Evolutionary conservation across 1,140 invertebrate species (phyloP).

Genomic region (Trichonephila inaurata): DNA sequence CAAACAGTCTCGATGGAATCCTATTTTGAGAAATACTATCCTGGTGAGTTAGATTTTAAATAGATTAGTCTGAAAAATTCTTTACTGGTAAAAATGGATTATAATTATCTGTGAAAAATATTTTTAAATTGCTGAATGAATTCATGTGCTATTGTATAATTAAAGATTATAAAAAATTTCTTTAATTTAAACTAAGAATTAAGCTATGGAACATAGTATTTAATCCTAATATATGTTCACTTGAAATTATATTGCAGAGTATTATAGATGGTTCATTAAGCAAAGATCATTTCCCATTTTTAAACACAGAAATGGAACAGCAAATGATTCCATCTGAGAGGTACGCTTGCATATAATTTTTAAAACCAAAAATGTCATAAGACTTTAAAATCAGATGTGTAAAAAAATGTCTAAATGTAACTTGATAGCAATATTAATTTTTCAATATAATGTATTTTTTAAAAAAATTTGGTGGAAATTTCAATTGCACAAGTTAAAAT

Average conservation of each 20-base stretch:
- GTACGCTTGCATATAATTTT: neutral
- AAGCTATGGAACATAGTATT: neutral
- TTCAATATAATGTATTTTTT: no score
- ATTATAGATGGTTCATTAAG: constrained; percentile 14
- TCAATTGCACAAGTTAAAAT: no score
- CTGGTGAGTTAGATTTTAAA: neutral
- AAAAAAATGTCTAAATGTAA: no score
- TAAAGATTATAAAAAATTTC: neutral
- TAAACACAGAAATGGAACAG: neutral
- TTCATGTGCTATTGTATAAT: neutral
- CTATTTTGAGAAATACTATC: constrained; percentile 4
- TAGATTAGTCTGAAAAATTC: neutral
- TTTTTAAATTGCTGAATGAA: neutral
- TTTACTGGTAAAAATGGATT: no score
- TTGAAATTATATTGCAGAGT: neutral
- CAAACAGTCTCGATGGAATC: constrained; percentile 30
- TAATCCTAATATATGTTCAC: neutral
- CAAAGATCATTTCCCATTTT: constrained; percentile 44
- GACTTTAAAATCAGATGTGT: no score
- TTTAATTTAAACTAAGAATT: neutral
- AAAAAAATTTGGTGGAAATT: no score
- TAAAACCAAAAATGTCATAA: no score
- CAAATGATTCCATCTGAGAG: neutral
- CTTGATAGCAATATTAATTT: no score
- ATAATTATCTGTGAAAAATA: no score